Evolutionary conservation across 2,888 invertebrate species (phyloP), one percentile per base, ranked within the genome.

Genomic region (Pachliopta kotzebuea): DNA sequence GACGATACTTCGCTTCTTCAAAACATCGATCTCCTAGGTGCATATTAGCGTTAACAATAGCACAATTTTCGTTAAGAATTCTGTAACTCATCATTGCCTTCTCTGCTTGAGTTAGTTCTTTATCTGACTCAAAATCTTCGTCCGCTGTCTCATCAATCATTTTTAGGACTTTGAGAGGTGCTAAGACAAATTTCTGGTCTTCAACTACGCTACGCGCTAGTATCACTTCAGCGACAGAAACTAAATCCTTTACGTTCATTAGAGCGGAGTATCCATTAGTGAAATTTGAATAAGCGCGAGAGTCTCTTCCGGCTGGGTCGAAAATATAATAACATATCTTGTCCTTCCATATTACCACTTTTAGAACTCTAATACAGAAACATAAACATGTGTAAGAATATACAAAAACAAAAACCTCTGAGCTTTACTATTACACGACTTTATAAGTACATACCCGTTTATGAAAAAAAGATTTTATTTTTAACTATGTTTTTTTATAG

Each of bases 321-420:
- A 94, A 95, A 69, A 95, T 90, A 67, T 94, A 94, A 75, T 85
- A 95, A 67, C 92, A 89, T 57, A 93, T 86, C 57, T 85, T 92
- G 70, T 93, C 93, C 69, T 92, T 94, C 94, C 93, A 94, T 69
- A 94, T 90, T 0, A 91, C 88, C 18, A 93, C 75, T 76, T 92
- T 92, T 11, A 91, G 68, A 1, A 89, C 82, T 74, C 91, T 90
- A 37, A 24, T 70, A 67, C 60, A 31, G 50, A 62, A 63, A 61
- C 3, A 56, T 23, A 21, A 24, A 26, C 1, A 53, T 17, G n/a
- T 54, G 26, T 31, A 60, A 56, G 52, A 26, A n/a, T 9, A 52
- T 52, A 56, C 45, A 45, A n/a, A 45, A 45, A 45, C 42, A 42
- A 4, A 18, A 9, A 42, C 11, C 4, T 18, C 4, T 18, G 3